Conservation (phyloP, 2,113 vertebrate species). For the Progne subis region DNA sequence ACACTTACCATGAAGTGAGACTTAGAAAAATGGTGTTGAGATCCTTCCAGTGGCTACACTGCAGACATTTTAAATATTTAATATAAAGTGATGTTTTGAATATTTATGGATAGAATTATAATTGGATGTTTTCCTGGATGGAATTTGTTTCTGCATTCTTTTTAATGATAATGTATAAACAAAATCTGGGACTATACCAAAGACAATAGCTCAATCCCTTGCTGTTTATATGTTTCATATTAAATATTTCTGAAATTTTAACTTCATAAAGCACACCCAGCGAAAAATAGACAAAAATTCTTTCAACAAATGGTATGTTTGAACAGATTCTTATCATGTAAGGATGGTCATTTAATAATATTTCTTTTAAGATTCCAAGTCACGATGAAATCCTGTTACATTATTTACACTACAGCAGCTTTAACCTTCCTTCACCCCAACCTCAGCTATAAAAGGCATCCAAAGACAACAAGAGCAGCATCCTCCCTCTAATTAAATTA, state of each 20-base stretch:
- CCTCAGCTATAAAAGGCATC: not conserved
- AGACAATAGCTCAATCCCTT: not conserved
- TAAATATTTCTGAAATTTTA: conserved; percentile 2
- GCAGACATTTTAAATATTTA: not conserved
- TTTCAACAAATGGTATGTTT: conserved; percentile 33
- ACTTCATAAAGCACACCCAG: not conserved
- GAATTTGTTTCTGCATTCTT: not conserved
- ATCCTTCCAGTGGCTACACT: not conserved
- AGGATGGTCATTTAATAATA: conserved; percentile 22
- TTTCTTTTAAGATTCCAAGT: conserved; percentile 14
- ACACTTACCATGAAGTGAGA: not conserved
- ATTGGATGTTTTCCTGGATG: not conserved
- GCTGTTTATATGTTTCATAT: not conserved
- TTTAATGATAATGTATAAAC: not conserved
- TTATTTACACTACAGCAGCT: conserved; percentile 21
- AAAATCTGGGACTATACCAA: not conserved
- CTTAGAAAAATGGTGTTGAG: not conserved
- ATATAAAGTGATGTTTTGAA: not conserved
- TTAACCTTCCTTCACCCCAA: conserved; percentile 25
- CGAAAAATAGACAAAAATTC: conserved; percentile 30
- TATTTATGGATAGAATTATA: not conserved
- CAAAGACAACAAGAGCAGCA: conserved; percentile 49
- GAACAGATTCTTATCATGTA: conserved; percentile 25
- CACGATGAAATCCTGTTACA: conserved; percentile 10
- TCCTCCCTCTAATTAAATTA: conserved; percentile 13